A percentile compares a stretch with the other conserved stretches of the same genome.
These are phyloP conservation scores for Luehdorfia chinensis DNA, from an alignment of 1,140 invertebrate species.

Conservation along the genomic window DNA sequence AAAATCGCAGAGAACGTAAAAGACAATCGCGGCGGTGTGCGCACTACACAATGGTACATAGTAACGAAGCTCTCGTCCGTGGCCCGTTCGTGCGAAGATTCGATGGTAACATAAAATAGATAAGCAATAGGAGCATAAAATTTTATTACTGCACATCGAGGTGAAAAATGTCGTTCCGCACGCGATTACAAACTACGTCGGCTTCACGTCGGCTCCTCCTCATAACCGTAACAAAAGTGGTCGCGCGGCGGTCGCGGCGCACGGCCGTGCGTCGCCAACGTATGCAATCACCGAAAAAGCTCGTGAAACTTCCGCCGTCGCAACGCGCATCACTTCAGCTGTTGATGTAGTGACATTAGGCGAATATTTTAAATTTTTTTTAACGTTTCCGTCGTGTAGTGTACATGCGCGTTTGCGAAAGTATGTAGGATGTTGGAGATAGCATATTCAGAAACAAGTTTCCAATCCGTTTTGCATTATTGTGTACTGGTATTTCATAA, in stretches of 20 bases:
- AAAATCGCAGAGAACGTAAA: background rate
- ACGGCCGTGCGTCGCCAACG: too few species aligned
- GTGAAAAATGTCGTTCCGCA: background rate
- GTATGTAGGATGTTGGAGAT: too few species aligned
- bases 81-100: background rate
- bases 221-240: background rate
- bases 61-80: background rate
- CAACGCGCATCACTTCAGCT: background rate
- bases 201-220: background rate
- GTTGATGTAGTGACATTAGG: background rate
- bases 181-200: background rate
- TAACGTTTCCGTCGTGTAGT: background rate
- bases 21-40: background rate
- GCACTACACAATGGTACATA: background rate
- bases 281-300: too few species aligned
- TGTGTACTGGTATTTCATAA: background rate
- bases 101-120: background rate
- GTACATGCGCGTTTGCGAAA: too few species aligned
- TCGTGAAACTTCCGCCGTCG: too few species aligned
- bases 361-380: background rate
- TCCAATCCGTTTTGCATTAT: too few species aligned
- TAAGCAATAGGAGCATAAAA: slow-evolving; percentile 1
- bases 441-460: too few species aligned
- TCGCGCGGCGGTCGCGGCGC: background rate
- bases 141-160: slow-evolving; percentile 12